phyloP scores from a whole-genome alignment of 2,797 vertebrate genomes.

The Tapirus indicus region DNA sequence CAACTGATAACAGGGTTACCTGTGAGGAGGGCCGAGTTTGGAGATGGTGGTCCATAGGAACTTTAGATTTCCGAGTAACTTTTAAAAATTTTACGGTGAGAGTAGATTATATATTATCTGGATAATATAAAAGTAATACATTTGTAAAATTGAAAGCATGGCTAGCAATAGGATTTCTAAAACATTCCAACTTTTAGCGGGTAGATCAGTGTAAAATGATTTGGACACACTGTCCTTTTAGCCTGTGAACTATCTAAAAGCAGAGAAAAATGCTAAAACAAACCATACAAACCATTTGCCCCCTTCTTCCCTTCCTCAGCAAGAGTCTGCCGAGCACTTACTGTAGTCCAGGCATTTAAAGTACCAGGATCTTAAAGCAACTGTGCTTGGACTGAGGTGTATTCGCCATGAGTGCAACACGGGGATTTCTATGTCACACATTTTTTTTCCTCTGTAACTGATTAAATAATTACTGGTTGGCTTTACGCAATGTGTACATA shows the following conservation, averaged over 20 bases:
- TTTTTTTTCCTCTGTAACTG: constrained; percentile 21
- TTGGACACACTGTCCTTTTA: not conserved
- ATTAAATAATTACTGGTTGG: constrained; percentile 56
- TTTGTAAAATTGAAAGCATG: constrained; percentile 11
- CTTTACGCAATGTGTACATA: constrained; percentile 18
- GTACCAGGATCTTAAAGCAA: not conserved
- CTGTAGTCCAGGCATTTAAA: not conserved
- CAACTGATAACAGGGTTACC: not conserved
- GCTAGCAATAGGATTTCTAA: not conserved
- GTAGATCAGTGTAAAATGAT: not conserved
- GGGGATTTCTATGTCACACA: not conserved
- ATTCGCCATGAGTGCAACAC: not conserved
- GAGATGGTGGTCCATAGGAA: not conserved
- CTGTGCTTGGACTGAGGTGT: not conserved
- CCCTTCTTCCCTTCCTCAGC: not conserved
- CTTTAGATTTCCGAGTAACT: not conserved
- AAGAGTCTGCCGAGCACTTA: not conserved
- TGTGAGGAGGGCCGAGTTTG: not conserved
- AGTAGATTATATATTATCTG: not conserved
- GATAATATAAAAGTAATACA: not conserved
- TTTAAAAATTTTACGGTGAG: not conserved
- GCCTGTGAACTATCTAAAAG: not conserved
- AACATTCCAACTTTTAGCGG: not conserved
- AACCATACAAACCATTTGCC: not conserved
- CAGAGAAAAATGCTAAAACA: not conserved